phyloP scores from a whole-genome alignment of 2,797 vertebrate genomes.

The Falco berigora region DNA sequence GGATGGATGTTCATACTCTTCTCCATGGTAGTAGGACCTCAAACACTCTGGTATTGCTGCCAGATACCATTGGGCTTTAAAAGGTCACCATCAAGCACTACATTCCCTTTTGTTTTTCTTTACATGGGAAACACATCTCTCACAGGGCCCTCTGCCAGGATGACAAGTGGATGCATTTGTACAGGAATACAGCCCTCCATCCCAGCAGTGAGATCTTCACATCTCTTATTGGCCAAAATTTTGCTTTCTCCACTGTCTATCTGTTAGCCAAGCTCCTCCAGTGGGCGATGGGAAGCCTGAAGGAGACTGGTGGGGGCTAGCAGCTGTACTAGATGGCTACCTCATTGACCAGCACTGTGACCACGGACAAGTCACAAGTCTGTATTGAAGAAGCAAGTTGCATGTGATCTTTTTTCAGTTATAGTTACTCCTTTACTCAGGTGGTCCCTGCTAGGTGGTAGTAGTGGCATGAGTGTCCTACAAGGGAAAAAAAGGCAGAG shows the following conservation, averaged over 20 bases:
- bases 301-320: not conserved
- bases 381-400: not conserved
- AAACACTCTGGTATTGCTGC: not conserved
- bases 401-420: not conserved
- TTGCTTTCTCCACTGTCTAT: not conserved
- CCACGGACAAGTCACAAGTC: not conserved
- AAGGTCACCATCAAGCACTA: not conserved
- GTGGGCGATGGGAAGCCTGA: not conserved
- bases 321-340: not conserved
- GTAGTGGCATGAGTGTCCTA: not conserved
- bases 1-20: not conserved
- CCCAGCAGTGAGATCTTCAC: not conserved
- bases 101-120: not conserved
- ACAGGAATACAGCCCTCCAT: not conserved
- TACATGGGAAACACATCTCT: not conserved
- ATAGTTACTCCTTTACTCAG: not conserved
- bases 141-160: not conserved
- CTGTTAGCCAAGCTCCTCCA: not conserved
- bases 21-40: not conserved
- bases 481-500: not conserved
- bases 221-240: not conserved
- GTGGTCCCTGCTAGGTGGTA: not conserved
- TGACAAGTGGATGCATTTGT: not conserved
- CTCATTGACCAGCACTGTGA: not conserved
- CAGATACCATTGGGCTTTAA: not conserved